A percentile compares a stretch with the other conserved stretches of the same genome.
Evolutionary conservation across 2,113 vertebrate species (phyloP).

Genomic region (Lepus americanus): DNA sequence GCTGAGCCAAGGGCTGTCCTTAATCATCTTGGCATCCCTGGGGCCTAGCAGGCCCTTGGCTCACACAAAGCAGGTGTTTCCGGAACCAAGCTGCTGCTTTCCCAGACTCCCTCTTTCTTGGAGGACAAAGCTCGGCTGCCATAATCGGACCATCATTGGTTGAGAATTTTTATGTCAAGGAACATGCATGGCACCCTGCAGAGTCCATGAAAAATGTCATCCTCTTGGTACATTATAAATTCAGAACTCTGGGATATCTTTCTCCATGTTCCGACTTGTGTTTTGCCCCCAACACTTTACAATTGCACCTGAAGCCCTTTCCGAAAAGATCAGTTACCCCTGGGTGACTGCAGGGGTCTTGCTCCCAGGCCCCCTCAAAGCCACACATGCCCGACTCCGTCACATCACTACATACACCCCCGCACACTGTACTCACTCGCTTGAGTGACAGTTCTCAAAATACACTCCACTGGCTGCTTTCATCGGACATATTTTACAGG

Average conservation of each 20-base stretch:
- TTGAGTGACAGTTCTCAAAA: neutral
- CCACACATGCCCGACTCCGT: neutral
- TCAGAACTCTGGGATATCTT: neutral
- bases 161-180: neutral
- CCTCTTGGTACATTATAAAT: neutral
- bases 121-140: neutral
- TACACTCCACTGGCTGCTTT: neutral
- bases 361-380: neutral
- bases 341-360: neutral
- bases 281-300: neutral
- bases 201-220: neutral
- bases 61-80: neutral
- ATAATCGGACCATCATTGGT: neutral
- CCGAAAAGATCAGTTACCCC: neutral
- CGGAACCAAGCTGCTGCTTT: neutral
- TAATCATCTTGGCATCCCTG: neutral
- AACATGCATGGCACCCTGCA: neutral
- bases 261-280: neutral
- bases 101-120: neutral
- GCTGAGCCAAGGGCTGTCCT: neutral
- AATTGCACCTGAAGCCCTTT: neutral
- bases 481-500: neutral
- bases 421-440: neutral
- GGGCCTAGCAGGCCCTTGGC: neutral
- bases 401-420: neutral